Conservation (phyloP, 2,797 vertebrate genomes). For the Sebastes reedi region DNA sequence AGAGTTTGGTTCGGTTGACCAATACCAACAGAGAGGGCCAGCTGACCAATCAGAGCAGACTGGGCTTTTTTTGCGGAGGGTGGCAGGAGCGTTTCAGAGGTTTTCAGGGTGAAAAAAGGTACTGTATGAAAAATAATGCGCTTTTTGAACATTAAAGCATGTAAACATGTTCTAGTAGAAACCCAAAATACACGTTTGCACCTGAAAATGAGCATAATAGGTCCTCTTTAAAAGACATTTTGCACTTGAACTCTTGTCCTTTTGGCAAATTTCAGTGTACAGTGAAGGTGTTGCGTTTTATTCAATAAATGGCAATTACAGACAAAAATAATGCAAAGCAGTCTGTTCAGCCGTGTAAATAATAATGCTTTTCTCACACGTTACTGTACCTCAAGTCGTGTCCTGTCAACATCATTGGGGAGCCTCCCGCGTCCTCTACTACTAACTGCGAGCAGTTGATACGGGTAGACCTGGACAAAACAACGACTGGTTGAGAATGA, state of each 20-base stretch:
- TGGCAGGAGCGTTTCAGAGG: too few species aligned
- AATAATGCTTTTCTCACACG: neutral
- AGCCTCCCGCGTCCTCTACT: constrained; percentile 91
- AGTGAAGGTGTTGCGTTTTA: neutral
- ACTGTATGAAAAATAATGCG: too few species aligned
- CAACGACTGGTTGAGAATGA: constrained; percentile 10
- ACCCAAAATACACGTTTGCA: too few species aligned
- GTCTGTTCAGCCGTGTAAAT: neutral
- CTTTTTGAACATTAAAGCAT: too few species aligned
- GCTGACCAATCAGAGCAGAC: too few species aligned
- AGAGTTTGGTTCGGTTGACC: too few species aligned
- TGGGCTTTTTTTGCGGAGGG: too few species aligned
- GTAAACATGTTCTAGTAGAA: too few species aligned
- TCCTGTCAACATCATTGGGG: constrained; percentile 93
- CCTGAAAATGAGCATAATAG: too few species aligned
- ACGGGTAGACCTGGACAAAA: constrained; percentile 90
- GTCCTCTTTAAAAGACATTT: neutral
- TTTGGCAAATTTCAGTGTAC: too few species aligned
- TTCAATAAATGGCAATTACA: neutral
- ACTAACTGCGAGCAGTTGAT: constrained; percentile 91
- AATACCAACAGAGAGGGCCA: too few species aligned
- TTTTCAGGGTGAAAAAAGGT: too few species aligned
- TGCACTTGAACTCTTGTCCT: neutral
- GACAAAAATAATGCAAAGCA: neutral
- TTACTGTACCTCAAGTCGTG: constrained; percentile 92